Percentiles rank a stretch among this genome's conserved stretches.
Evolutionary conservation across 2,797 vertebrate genomes (phyloP).

Genomic region (Premnoplex brunnescens): DNA sequence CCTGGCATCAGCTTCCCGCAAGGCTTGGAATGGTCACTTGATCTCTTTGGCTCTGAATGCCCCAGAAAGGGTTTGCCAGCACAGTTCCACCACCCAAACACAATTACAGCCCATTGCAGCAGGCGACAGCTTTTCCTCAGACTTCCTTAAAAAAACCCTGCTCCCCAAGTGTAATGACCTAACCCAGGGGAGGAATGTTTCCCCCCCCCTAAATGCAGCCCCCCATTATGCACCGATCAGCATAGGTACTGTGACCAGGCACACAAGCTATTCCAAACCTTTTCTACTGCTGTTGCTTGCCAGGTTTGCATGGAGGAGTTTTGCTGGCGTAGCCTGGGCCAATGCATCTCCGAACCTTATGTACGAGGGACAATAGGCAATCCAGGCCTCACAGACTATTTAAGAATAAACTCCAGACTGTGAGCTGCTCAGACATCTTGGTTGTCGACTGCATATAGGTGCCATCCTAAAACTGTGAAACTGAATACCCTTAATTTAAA

Average conservation of each 20-base stretch:
- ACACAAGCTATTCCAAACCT: neutral
- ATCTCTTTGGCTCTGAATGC: neutral
- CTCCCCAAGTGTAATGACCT: fast-evolving
- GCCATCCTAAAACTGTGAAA: conserved; percentile 71
- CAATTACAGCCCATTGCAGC: neutral
- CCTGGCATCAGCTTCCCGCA: neutral
- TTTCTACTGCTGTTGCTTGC: neutral
- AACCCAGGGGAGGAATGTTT: neutral
- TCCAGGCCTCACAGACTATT: conserved; percentile 69
- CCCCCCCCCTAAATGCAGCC: neutral
- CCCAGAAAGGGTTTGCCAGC: neutral
- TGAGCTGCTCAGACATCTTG: conserved; percentile 72
- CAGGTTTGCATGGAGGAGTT: conserved; percentile 25
- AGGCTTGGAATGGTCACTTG: conserved; percentile 24
- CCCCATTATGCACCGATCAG: neutral
- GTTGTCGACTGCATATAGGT: conserved; percentile 69
- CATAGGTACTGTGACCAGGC: neutral
- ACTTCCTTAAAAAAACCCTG: neutral
- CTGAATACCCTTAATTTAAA: conserved; percentile 73
- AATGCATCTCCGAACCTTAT: conserved; percentile 60
- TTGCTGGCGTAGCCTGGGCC: conserved; percentile 24
- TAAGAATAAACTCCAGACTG: conserved; percentile 72
- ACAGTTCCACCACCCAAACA: neutral
- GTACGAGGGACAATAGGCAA: conserved; percentile 62
- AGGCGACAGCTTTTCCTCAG: neutral